A percentile compares a stretch with the other conserved stretches of the same genome.
These are phyloP conservation scores for Lasioglossum oenotherae DNA, from an alignment of 2,888 invertebrate species.

Conservation along the genomic window DNA sequence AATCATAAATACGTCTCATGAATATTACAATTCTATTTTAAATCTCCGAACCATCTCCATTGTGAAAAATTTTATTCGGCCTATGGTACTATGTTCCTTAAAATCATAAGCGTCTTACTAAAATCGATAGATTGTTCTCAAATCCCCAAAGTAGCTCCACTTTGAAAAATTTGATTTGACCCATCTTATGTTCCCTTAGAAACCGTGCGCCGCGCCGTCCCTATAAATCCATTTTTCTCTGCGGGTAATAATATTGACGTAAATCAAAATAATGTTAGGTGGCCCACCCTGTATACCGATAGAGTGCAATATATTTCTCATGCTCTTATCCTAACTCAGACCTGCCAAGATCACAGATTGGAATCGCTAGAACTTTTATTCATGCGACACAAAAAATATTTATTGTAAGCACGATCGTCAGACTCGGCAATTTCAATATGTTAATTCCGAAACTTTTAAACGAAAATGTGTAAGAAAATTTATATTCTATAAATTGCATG, in stretches of 20 bases:
- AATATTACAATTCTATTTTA: no score
- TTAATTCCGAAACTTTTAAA: background rate
- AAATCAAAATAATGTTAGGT: background rate
- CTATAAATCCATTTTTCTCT: background rate
- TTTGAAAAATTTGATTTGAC: background rate
- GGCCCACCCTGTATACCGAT: background rate
- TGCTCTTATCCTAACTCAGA: background rate
- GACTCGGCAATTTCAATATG: background rate
- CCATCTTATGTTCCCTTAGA: background rate
- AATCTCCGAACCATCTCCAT: no score
- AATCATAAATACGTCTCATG: no score
- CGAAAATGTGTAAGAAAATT: background rate
- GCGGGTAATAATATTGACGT: slow-evolving; percentile 2
- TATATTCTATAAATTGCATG: no score
- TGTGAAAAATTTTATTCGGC: no score
- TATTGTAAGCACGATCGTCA: background rate
- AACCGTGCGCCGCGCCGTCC: background rate
- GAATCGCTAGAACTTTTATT: background rate
- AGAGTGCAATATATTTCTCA: background rate
- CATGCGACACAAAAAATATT: background rate
- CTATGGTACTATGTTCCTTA: no score
- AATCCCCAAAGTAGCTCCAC: background rate
- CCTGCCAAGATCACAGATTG: slow-evolving; percentile 1
- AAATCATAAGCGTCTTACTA: no score
- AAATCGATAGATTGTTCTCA: no score